A percentile compares a stretch with the other conserved stretches of the same genome.
Evolutionary conservation across 2,888 invertebrate genomes (phyloP).

Genomic region (Cecidostiba fungosa): DNA sequence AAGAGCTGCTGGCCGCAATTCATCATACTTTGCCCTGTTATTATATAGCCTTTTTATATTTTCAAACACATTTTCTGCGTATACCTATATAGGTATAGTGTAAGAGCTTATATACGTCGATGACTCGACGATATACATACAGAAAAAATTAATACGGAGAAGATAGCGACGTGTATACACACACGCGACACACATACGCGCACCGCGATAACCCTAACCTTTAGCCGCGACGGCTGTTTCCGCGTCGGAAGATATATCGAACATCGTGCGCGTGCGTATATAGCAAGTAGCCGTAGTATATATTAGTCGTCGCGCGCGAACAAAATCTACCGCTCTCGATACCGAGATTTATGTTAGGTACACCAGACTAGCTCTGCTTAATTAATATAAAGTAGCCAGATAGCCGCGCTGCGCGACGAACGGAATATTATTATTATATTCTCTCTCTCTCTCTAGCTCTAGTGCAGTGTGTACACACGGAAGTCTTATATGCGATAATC

Average conservation of each 20-base stretch:
- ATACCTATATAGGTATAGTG: too few relatives aligned
- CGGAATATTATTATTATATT: not conserved
- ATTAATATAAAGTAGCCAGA: not conserved
- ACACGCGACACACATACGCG: not conserved
- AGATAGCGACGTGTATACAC: not conserved
- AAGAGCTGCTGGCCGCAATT: not conserved
- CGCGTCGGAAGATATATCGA: not conserved
- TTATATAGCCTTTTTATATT: not conserved
- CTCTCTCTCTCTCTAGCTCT: not conserved
- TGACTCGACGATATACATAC: too few relatives aligned
- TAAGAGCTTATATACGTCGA: too few relatives aligned
- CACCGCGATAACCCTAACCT: constrained; percentile 50
- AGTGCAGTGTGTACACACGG: not conserved
- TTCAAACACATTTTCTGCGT: not conserved
- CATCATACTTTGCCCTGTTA: not conserved
- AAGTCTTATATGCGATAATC: constrained; percentile 9
- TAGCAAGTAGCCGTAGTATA: too few relatives aligned
- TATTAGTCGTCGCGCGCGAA: not conserved
- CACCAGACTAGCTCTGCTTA: not conserved
- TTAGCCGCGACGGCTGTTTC: constrained; percentile 25
- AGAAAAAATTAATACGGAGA: not conserved
- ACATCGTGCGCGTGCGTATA: not conserved
- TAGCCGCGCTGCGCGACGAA: not conserved
- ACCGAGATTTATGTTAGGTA: constrained; percentile 7
- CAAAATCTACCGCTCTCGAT: constrained; percentile 21